Evolutionary conservation across 2,797 vertebrate genomes (phyloP).

Genomic region (Pangasius larnaudii): DNA sequence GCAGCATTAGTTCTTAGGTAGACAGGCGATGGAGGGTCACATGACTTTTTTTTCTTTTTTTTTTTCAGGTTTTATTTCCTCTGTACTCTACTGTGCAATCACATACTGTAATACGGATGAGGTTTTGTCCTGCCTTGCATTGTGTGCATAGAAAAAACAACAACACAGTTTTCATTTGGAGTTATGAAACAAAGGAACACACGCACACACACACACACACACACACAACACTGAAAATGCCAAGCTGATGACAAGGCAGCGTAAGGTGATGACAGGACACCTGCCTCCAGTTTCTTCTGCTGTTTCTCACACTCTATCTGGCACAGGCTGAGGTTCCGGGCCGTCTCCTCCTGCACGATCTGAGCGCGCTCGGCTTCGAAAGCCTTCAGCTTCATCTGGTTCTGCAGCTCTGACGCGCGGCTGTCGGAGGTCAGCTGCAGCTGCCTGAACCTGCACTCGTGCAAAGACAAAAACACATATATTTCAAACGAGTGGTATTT

Average conservation of each 20-base stretch:
- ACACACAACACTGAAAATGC: not conserved
- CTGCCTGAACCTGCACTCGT: constrained; percentile 83
- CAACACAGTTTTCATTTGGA: not conserved
- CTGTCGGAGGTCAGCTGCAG: constrained; percentile 89
- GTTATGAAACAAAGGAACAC: not conserved
- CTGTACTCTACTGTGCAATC: not conserved
- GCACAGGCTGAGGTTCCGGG: constrained; percentile 87
- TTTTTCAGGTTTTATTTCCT: not conserved
- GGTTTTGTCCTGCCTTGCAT: not conserved
- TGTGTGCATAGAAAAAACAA: not conserved
- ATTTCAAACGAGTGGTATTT: not conserved
- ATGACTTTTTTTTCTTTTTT: not conserved
- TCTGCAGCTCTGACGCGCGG: constrained; percentile 87
- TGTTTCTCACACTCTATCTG: constrained; percentile 97
- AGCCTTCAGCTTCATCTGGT: constrained; percentile 89
- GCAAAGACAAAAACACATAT: not conserved
- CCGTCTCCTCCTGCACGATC: constrained; percentile 91
- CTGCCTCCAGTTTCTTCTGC: constrained; percentile 96
- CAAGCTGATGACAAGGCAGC: too few species aligned
- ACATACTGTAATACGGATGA: not conserved
- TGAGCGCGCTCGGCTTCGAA: constrained; percentile 92
- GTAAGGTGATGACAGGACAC: constrained; percentile 16
- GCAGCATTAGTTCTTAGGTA: not conserved
- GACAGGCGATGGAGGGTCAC: not conserved
- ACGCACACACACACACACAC: not conserved